These are phyloP conservation scores for Augochlora pura DNA, from an alignment of 1,140 invertebrate species.

Conservation along the genomic window DNA sequence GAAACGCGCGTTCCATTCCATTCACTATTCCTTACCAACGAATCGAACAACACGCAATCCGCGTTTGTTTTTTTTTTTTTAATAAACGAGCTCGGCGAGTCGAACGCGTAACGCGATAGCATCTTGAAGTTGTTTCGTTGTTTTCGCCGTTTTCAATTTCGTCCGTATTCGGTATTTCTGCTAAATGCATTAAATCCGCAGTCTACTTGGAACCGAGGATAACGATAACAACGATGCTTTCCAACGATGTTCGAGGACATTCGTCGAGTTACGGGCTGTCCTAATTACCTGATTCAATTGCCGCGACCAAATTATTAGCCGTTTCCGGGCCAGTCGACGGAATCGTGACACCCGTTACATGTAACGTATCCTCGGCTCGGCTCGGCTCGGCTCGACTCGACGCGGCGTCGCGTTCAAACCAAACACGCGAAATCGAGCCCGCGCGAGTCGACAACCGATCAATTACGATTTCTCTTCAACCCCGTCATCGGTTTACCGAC, in stretches of 20 bases:
- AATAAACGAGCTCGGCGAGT: no score
- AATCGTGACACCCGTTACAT: slow-evolving; percentile 50
- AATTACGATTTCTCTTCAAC: slow-evolving; percentile 44
- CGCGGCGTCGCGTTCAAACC: slow-evolving; percentile 3
- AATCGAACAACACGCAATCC: no score
- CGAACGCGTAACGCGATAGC: no score
- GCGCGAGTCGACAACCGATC: slow-evolving; percentile 41
- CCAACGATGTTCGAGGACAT: slow-evolving; percentile 56
- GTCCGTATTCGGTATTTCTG: no score
- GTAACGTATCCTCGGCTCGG: not conserved
- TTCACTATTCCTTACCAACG: no score
- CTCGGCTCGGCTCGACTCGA: no score
- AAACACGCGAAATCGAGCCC: slow-evolving; percentile 40
- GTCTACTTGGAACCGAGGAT: slow-evolving; percentile 52
- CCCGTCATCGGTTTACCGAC: not conserved
- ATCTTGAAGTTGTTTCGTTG: no score
- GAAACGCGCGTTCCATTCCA: no score
- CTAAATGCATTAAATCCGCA: no score
- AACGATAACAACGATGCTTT: slow-evolving; percentile 38
- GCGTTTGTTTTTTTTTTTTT: no score
- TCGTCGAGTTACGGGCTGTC: slow-evolving; percentile 40
- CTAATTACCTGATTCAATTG: slow-evolving; percentile 67
- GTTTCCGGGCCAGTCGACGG: slow-evolving; percentile 35
- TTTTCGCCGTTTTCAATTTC: no score
- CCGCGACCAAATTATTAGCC: slow-evolving; percentile 55